phyloP scores from a whole-genome alignment of 2,113 vertebrate species.

The Neofelis nebulosa region DNA sequence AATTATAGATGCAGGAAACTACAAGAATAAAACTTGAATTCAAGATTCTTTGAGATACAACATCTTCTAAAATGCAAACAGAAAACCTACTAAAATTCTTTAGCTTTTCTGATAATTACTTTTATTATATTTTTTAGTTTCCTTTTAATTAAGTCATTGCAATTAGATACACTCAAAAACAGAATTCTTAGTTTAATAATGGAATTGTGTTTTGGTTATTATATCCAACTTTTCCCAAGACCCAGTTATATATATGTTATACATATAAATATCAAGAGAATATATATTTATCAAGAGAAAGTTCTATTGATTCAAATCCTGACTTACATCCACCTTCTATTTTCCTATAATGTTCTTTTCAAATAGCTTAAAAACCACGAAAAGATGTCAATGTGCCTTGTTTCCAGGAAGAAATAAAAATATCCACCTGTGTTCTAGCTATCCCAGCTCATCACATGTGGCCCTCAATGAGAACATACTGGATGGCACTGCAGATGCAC shows the following conservation, averaged over 20 bases:
- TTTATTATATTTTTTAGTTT: background rate
- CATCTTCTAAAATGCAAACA: background rate
- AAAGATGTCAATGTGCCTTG: background rate
- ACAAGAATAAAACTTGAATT: constrained; percentile 6
- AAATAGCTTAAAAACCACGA: background rate
- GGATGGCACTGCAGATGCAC: background rate
- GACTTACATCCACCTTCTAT: background rate
- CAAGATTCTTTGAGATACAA: background rate
- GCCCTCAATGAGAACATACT: background rate
- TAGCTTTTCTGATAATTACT: background rate
- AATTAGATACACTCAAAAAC: background rate
- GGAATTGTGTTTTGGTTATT: background rate
- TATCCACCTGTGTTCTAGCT: background rate
- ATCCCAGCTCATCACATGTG: fast-evolving
- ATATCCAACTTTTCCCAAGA: background rate
- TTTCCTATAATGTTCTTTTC: background rate
- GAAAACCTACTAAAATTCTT: background rate
- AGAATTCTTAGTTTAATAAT: background rate
- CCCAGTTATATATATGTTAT: background rate
- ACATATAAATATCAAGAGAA: no score
- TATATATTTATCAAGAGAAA: background rate
- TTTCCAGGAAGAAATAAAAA: background rate
- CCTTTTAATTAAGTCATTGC: background rate
- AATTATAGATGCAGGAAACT: constrained; percentile 39
- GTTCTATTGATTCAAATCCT: background rate